Conservation (phyloP, 2,797 vertebrate species). For the Cryptoprocta ferox region DNA sequence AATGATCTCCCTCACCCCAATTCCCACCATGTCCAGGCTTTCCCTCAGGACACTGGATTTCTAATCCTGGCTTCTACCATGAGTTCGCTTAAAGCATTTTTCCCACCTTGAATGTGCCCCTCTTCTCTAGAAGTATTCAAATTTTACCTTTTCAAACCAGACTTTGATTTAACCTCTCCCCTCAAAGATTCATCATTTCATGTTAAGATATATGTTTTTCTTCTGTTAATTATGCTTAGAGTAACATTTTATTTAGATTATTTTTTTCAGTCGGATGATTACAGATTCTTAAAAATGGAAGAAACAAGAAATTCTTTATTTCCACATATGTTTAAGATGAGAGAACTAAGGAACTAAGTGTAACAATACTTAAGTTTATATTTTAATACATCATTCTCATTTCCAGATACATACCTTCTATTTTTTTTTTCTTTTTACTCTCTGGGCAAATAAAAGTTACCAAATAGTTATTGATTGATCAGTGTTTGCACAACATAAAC, state of each 20-base stretch:
- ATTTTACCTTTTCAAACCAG: background rate
- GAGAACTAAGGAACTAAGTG: background rate
- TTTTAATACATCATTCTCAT: background rate
- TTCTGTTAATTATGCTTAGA: background rate
- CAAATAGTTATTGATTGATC: background rate
- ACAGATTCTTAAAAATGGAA: background rate
- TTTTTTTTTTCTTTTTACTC: background rate
- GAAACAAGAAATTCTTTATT: background rate
- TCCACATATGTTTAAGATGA: background rate
- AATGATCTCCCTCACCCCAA: background rate
- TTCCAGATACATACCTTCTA: background rate
- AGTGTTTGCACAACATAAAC: background rate
- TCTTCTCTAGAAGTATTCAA: background rate
- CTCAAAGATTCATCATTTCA: background rate
- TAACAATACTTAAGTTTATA: background rate
- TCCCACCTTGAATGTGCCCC: background rate
- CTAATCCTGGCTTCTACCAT: background rate
- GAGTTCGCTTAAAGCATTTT: background rate
- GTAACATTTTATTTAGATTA: background rate
- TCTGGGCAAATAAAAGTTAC: background rate
- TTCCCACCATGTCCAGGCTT: accelerated
- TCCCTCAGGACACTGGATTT: background rate
- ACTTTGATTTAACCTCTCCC: background rate
- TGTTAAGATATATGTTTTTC: background rate
- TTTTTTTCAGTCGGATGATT: background rate